A percentile compares a stretch with the other conserved stretches of the same genome.
These are phyloP conservation scores for Diogma glabrata DNA, from an alignment of 2,888 invertebrate species.

Conservation along the genomic window DNA sequence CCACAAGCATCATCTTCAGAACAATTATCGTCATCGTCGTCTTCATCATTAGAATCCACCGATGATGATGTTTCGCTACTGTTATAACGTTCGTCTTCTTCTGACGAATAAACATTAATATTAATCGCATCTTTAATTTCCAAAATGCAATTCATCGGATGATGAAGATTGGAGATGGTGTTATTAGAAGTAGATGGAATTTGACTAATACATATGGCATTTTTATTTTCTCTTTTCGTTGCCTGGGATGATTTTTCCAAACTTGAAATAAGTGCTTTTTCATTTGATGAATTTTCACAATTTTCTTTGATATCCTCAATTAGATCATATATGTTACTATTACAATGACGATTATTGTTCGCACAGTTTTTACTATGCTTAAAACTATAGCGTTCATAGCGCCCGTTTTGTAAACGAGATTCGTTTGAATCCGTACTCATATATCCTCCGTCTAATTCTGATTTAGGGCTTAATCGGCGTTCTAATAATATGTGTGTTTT, in stretches of 20 bases:
- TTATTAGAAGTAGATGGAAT: neutral
- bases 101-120: conserved; percentile 19
- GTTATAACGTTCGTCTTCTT: conserved; percentile 18
- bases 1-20: conserved; percentile 66
- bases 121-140: conserved; percentile 16
- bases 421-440: conserved; percentile 70
- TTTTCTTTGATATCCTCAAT: conserved; percentile 12
- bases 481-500: conserved; percentile 31
- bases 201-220: neutral
- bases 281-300: conserved; percentile 21
- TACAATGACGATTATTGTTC: neutral
- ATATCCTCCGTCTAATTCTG: conserved; percentile 68
- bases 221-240: neutral
- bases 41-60: conserved; percentile 48
- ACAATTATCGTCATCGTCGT: conserved; percentile 66
- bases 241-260: neutral
- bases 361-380: conserved; percentile 24
- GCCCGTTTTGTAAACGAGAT: conserved; percentile 42
- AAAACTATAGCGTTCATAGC: conserved; percentile 35
- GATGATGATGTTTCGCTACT: conserved; percentile 17
- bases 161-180: no score
- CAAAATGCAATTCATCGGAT: conserved; percentile 8
- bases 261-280: conserved; percentile 19
- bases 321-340: conserved; percentile 9
- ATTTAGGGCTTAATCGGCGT: conserved; percentile 27